phyloP scores from a whole-genome alignment of 2,888 invertebrate genomes.

The Steinernema scapterisci region DNA sequence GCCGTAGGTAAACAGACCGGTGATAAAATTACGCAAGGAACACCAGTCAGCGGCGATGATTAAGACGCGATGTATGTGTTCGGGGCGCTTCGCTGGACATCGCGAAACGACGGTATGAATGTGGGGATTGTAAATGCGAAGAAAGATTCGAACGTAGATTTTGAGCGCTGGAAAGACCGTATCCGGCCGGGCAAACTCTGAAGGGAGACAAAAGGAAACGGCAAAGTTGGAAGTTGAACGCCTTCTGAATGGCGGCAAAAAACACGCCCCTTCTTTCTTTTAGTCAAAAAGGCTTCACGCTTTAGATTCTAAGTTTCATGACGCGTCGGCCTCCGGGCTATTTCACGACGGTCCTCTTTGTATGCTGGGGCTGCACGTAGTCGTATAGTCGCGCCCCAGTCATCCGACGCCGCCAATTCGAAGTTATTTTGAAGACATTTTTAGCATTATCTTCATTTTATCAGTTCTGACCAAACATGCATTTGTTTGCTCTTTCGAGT shows the following conservation, averaged over 20 bases:
- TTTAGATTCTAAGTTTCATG: slow-evolving; percentile 28
- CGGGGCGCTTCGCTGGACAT: not conserved
- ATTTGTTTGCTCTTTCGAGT: slow-evolving; percentile 29
- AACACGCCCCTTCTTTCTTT: slow-evolving; percentile 30
- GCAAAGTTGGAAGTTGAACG: slow-evolving; percentile 3
- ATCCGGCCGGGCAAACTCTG: not conserved
- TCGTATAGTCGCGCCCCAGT: slow-evolving; percentile 20
- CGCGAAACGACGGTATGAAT: too few species aligned
- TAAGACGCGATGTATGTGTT: not conserved
- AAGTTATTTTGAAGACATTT: slow-evolving; percentile 32
- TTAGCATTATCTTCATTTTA: slow-evolving; percentile 32
- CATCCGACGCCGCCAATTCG: slow-evolving; percentile 1
- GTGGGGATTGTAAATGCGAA: too few species aligned
- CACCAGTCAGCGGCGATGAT: not conserved
- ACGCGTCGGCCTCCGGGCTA: slow-evolving; percentile 27
- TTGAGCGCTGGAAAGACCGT: not conserved
- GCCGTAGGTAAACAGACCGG: slow-evolving; percentile 5
- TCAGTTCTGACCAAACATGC: slow-evolving; percentile 30
- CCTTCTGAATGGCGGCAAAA: not conserved
- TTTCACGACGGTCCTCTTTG: slow-evolving; percentile 30
- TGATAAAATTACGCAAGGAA: not conserved
- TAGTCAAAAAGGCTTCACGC: slow-evolving; percentile 6
- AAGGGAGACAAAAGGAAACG: slow-evolving; percentile 13
- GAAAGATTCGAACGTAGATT: too few species aligned
- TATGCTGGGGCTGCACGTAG: slow-evolving; percentile 12